Evolutionary conservation across 2,888 invertebrate genomes (phyloP).

Genomic region (Drosophila borborema): DNA sequence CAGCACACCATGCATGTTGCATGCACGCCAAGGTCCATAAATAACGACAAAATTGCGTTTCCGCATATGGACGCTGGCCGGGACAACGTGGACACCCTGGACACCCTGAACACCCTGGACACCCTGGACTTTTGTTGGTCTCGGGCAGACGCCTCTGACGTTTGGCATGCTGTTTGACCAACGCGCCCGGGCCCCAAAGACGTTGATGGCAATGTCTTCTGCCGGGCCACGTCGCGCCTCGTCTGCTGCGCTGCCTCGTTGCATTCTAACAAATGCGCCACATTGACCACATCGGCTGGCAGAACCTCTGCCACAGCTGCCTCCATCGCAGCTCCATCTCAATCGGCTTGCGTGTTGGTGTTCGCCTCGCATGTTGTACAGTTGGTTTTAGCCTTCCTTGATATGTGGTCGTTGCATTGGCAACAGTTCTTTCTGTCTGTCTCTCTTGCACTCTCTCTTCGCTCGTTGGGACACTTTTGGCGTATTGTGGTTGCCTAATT

Average conservation of each 20-base stretch:
- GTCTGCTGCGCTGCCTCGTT: slow-evolving; percentile 5
- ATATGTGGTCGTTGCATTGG: slow-evolving; percentile 29
- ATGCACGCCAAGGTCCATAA: slow-evolving; percentile 81
- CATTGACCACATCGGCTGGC: slow-evolving; percentile 63
- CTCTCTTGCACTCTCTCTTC: slow-evolving; percentile 5
- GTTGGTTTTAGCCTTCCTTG: slow-evolving; percentile 59
- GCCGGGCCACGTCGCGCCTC: slow-evolving; percentile 10
- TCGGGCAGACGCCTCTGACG: slow-evolving; percentile 41
- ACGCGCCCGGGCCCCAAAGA: slow-evolving; percentile 34
- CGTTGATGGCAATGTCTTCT: slow-evolving; percentile 40
- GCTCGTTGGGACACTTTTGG: slow-evolving; percentile 42
- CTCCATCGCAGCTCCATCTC: slow-evolving; percentile 26
- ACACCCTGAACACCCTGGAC: slow-evolving; percentile 19
- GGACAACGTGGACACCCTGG: slow-evolving; percentile 13
- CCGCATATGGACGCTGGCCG: slow-evolving; percentile 72
- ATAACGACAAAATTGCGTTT: slow-evolving; percentile 84
- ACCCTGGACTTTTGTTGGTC: slow-evolving; percentile 22
- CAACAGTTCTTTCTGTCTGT: slow-evolving; percentile 8
- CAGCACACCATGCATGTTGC: slow-evolving; percentile 70
- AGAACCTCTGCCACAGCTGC: slow-evolving; percentile 17
- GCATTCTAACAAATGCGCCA: slow-evolving; percentile 61
- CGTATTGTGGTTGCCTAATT: slow-evolving; percentile 46
- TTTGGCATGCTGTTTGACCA: slow-evolving; percentile 72
- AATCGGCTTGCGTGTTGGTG: slow-evolving; percentile 53
- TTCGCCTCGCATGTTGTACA: slow-evolving; percentile 64